phyloP scores from a whole-genome alignment of 2,888 invertebrate species.

The Zele albiditarsus region DNA sequence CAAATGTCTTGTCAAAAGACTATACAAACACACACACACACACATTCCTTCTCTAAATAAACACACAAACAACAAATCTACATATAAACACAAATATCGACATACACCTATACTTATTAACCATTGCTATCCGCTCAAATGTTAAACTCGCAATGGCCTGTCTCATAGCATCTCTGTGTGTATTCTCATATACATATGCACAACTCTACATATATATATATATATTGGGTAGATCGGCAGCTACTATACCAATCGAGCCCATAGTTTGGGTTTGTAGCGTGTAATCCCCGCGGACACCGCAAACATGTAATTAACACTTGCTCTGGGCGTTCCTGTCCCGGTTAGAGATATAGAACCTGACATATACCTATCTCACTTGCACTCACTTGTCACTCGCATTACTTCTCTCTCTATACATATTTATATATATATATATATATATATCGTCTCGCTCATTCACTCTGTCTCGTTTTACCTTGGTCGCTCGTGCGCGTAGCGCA shows the following conservation, averaged over 20 bases:
- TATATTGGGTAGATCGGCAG: slow-evolving; percentile 37
- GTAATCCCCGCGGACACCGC: slow-evolving; percentile 72
- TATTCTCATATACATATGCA: neutral
- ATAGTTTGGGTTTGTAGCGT: slow-evolving; percentile 71
- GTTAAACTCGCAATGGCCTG: too few relatives aligned
- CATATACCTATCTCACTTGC: slow-evolving; percentile 20
- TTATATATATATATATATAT: slow-evolving; percentile 18
- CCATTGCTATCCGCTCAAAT: too few relatives aligned
- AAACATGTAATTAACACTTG: slow-evolving; percentile 73
- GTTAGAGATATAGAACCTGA: slow-evolving; percentile 29
- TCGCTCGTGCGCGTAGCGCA: slow-evolving; percentile 34
- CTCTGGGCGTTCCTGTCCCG: slow-evolving; percentile 57
- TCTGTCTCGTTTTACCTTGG: neutral
- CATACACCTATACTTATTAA: too few relatives aligned
- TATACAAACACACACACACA: too few relatives aligned
- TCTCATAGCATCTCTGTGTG: neutral
- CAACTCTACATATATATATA: neutral
- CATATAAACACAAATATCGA: too few relatives aligned
- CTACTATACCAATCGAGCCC: slow-evolving; percentile 49
- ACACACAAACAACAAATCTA: too few relatives aligned
- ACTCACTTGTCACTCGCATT: neutral
- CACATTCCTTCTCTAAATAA: too few relatives aligned
- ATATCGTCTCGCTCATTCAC: slow-evolving; percentile 18
- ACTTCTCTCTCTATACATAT: too few relatives aligned
- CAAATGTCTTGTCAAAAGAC: too few relatives aligned